These are phyloP conservation scores for Atta texana DNA, from an alignment of 1,140 invertebrate genomes.

Conservation along the genomic window DNA sequence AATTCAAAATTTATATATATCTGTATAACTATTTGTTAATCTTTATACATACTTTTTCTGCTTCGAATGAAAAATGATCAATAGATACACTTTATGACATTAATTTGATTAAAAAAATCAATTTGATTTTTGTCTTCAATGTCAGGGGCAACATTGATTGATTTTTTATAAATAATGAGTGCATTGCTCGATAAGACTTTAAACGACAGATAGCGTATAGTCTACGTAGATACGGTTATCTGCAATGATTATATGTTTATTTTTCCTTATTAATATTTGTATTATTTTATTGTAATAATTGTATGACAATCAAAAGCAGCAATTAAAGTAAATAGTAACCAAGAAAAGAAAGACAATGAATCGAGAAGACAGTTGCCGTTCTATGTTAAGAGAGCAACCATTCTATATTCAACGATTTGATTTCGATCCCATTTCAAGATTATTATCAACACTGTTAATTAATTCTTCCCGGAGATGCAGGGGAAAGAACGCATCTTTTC, in stretches of 20 bases:
- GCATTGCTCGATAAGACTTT: slow-evolving; percentile 40
- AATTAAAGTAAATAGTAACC: neutral
- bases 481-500: slow-evolving; percentile 71
- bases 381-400: neutral
- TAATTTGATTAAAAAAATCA: slow-evolving; percentile 8
- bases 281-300: neutral
- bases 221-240: slow-evolving; percentile 18
- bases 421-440: slow-evolving; percentile 71
- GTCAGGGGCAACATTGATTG: slow-evolving; percentile 17
- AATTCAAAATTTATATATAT: neutral
- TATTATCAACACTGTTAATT: slow-evolving; percentile 78
- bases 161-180: slow-evolving; percentile 21
- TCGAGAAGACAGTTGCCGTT: slow-evolving; percentile 23
- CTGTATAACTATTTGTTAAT: neutral
- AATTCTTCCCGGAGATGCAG: slow-evolving; percentile 73
- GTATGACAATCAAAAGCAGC: neutral
- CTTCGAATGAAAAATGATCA: neutral
- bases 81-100: neutral
- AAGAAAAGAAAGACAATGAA: slow-evolving; percentile 12
- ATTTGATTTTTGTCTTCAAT: slow-evolving; percentile 44
- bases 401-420: slow-evolving; percentile 56
- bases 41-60: neutral
- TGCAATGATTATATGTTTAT: slow-evolving; percentile 26
- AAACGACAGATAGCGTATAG: neutral
- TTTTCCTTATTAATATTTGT: slow-evolving; percentile 9